phyloP scores from a whole-genome alignment of 1,140 invertebrate genomes.

The Ceratina japonica region DNA sequence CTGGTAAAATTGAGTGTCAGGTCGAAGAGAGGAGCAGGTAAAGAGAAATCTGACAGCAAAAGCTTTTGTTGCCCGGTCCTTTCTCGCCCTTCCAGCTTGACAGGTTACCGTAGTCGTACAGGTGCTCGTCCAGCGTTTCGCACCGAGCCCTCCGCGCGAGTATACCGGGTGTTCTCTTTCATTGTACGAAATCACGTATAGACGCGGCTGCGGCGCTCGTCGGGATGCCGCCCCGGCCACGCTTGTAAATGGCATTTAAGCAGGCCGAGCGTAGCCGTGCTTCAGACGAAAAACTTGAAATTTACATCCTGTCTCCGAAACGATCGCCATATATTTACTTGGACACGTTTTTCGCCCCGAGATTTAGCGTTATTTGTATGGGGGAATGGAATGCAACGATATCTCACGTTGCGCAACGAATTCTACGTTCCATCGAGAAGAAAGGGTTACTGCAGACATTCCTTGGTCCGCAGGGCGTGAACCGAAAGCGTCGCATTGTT shows the following conservation, averaged over 20 bases:
- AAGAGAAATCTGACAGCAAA: constrained; percentile 46
- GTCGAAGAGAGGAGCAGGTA: constrained; percentile 18
- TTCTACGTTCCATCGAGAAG: not conserved
- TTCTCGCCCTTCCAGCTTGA: constrained; percentile 46
- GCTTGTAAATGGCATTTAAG: constrained; percentile 58
- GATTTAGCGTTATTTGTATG: not conserved
- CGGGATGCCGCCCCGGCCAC: not conserved
- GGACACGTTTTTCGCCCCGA: not conserved
- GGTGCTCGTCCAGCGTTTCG: constrained; percentile 52
- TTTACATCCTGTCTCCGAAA: constrained; percentile 9
- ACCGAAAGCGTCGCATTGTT: not conserved
- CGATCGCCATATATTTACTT: not conserved
- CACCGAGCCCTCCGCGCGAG: constrained; percentile 43
- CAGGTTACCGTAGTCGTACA: constrained; percentile 60
- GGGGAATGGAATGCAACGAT: not conserved
- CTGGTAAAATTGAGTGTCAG: not conserved
- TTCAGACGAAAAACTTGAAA: constrained; percentile 2
- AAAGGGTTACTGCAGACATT: not conserved
- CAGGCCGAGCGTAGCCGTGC: too few species aligned
- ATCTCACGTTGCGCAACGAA: too few species aligned
- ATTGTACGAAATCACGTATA: constrained; percentile 1
- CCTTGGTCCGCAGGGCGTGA: not conserved
- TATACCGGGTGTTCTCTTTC: constrained; percentile 53
- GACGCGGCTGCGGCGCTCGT: too few species aligned
- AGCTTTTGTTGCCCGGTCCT: constrained; percentile 56